phyloP scores from a whole-genome alignment of 2,888 invertebrate species.

The Candidula unifasciata region DNA sequence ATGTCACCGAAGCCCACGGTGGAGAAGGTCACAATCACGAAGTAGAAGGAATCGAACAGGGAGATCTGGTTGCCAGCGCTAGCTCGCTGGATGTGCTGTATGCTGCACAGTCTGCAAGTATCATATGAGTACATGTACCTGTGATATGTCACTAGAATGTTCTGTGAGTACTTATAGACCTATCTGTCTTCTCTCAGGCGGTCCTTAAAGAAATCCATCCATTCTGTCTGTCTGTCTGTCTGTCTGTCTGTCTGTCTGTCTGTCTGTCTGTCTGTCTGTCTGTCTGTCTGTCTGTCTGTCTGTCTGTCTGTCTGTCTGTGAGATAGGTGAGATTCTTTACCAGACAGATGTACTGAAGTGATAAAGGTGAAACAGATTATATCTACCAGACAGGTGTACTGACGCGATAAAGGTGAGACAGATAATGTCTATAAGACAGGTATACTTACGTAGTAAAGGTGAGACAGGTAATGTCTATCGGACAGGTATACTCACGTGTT shows the following conservation, averaged over 20 bases:
- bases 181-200: no score
- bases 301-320: not conserved
- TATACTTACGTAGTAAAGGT: not conserved
- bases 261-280: no score
- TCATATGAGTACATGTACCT: no score
- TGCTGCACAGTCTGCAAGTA: constrained; percentile 91
- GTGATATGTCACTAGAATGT: no score
- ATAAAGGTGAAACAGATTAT: not conserved
- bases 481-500: constrained; percentile 9
- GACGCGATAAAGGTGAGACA: constrained; percentile 14
- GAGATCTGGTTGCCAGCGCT: constrained; percentile 87
- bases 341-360: not conserved
- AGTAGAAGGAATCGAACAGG: constrained; percentile 96
- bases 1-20: constrained; percentile 74
- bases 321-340: not conserved
- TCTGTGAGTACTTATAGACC: no score
- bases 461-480: not conserved
- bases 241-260: no score
- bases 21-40: constrained; percentile 94
- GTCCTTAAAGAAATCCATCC: no score
- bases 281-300: no score
- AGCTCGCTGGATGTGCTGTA: constrained; percentile 96
- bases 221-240: no score
- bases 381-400: not conserved
- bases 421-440: not conserved